A percentile compares a stretch with the other conserved stretches of the same genome.
These are phyloP conservation scores for Parnassius smintheus DNA, from an alignment of 2,888 invertebrate species.

Conservation along the genomic window DNA sequence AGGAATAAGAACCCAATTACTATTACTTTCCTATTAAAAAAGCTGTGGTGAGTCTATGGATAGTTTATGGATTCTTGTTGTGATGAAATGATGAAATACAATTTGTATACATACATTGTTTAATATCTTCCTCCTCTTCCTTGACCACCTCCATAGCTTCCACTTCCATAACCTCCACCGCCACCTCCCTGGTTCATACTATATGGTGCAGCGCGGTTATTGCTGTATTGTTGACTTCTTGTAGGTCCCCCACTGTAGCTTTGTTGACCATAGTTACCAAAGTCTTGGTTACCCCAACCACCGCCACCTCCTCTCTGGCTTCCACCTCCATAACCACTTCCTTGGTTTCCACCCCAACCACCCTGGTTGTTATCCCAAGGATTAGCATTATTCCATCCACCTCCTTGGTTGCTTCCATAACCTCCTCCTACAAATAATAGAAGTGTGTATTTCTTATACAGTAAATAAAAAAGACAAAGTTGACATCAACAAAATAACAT, in stretches of 20 bases:
- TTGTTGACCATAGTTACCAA: slow-evolving; percentile 91
- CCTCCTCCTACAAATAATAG: slow-evolving; percentile 49
- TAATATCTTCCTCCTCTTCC: slow-evolving; percentile 56
- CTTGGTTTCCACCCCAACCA: slow-evolving; percentile 49
- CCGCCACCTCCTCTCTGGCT: slow-evolving; percentile 49
- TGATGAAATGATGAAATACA: slow-evolving; percentile 33
- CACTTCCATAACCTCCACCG: slow-evolving; percentile 61
- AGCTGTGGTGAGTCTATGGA: slow-evolving; percentile 25
- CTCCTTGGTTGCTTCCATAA: slow-evolving; percentile 73
- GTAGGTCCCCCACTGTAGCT: slow-evolving; percentile 93
- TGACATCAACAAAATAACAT: slow-evolving; percentile 25
- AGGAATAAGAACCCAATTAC: slow-evolving; percentile 40
- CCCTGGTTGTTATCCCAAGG: slow-evolving; percentile 68
- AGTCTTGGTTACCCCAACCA: slow-evolving; percentile 83
- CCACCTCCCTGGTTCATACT: slow-evolving; percentile 83
- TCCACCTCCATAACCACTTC: slow-evolving; percentile 31
- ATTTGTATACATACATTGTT: slow-evolving; percentile 52
- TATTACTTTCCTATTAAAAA: slow-evolving; percentile 41
- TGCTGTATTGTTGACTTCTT: slow-evolving; percentile 87
- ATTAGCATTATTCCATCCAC: slow-evolving; percentile 75
- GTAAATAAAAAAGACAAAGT: slow-evolving; percentile 9
- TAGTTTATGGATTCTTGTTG: slow-evolving; percentile 38
- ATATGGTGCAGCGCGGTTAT: slow-evolving; percentile 86
- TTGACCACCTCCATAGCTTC: slow-evolving; percentile 61
- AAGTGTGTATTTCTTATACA: slow-evolving; percentile 17